These are phyloP conservation scores for Dendronephthya gigantea DNA, from an alignment of 64 coral and sea anemone genomes.

Conservation along the genomic window DNA sequence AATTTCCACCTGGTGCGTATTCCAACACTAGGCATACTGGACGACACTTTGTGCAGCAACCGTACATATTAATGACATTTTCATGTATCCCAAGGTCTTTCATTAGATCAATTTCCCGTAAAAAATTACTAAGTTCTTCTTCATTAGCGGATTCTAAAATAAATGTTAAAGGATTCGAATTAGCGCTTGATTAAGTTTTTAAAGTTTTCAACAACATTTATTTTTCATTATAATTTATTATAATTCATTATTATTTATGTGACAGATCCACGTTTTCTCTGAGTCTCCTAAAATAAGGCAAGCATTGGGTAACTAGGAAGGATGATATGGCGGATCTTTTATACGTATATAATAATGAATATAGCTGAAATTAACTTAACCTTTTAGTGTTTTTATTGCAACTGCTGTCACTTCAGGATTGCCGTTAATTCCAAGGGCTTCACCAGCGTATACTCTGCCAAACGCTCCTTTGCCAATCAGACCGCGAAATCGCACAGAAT, in stretches of 20 bases:
- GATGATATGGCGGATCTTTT: too few relatives aligned
- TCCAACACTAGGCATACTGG: constrained; percentile 90
- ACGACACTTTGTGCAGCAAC: constrained; percentile 60
- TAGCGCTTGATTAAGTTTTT: too few relatives aligned
- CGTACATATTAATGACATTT: constrained; percentile 71
- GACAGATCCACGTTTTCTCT: too few relatives aligned
- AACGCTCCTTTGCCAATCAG: constrained; percentile 4
- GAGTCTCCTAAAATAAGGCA: too few relatives aligned
- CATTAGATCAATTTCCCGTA: constrained; percentile 74
- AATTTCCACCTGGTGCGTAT: constrained; percentile 63
- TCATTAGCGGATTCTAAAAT: neutral
- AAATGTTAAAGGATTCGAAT: too few relatives aligned
- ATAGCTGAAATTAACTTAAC: too few relatives aligned
- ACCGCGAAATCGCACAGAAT: neutral
- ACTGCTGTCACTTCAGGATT: neutral
- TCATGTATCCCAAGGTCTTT: constrained; percentile 83
- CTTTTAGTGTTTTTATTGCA: neutral
- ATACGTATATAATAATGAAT: too few relatives aligned
- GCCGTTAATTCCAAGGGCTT: neutral
- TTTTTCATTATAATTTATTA: too few relatives aligned
- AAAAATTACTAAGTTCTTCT: constrained; percentile 3
- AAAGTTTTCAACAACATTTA: too few relatives aligned
- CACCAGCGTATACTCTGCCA: neutral
- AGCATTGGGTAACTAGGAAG: too few relatives aligned
- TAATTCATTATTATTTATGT: too few relatives aligned